These are phyloP conservation scores for Takifugu rubripes DNA, from an alignment of 2,797 vertebrate genomes.

Conservation along the genomic window DNA sequence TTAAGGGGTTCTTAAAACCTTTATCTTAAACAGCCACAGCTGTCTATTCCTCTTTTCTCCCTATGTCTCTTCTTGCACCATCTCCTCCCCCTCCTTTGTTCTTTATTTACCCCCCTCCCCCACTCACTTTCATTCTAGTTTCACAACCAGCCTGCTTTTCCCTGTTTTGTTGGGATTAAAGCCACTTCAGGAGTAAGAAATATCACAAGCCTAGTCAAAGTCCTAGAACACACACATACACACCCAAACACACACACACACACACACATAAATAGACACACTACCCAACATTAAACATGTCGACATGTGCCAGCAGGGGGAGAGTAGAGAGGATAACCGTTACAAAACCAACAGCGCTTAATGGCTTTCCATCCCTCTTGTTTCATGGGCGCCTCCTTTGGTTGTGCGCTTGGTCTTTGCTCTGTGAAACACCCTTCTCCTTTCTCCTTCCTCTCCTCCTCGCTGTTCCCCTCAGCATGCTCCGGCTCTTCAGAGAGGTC, in stretches of 20 bases:
- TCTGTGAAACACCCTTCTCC: constrained; percentile 43
- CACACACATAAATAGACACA: constrained; percentile 10
- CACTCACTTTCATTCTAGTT: constrained; percentile 16
- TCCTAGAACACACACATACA: constrained; percentile 5
- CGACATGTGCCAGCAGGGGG: constrained; percentile 47
- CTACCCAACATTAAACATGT: constrained; percentile 40
- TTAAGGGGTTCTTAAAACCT: constrained; percentile 67
- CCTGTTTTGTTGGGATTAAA: constrained; percentile 20
- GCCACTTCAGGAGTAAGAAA: constrained; percentile 38
- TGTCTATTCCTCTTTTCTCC: constrained; percentile 5
- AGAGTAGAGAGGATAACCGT: constrained; percentile 47
- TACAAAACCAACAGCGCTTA: constrained; percentile 72
- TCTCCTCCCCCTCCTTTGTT: constrained; percentile 1
- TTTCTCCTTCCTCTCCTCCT: constrained; percentile 13
- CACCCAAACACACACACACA: constrained; percentile 7
- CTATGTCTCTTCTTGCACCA: background rate
- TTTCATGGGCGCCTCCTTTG: constrained; percentile 62
- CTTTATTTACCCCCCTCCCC: background rate
- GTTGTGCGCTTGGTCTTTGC: constrained; percentile 47
- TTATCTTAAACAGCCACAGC: constrained; percentile 43
- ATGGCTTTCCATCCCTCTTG: constrained; percentile 57
- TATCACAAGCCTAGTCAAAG: constrained; percentile 27
- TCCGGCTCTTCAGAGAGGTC: constrained; percentile 79
- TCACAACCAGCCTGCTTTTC: constrained; percentile 8
- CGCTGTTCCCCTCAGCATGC: constrained; percentile 26